Percentiles rank a stretch among this genome's conserved stretches.
phyloP scores from a whole-genome alignment of 2,113 vertebrate genomes.

The Alligator sinensis region DNA sequence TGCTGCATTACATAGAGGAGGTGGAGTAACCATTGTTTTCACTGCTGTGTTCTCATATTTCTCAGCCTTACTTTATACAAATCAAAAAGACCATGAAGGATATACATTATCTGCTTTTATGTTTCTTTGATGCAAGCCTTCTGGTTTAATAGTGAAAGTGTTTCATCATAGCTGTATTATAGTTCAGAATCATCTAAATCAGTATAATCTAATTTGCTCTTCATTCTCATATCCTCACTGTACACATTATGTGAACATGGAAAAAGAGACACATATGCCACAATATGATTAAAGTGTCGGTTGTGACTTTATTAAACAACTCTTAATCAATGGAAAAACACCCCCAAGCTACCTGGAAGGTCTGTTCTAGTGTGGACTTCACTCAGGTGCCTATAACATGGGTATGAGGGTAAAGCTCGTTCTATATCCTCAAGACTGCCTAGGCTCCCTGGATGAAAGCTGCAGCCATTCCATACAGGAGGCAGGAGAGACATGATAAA shows the following conservation, averaged over 20 bases:
- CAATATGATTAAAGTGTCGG: conserved; percentile 2
- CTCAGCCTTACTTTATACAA: not conserved
- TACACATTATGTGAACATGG: conserved; percentile 28
- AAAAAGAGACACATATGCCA: conserved; percentile 12
- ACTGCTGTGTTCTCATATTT: not conserved
- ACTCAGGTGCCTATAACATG: not conserved
- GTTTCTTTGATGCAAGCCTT: not conserved
- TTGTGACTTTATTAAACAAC: conserved; percentile 30
- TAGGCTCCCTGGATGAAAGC: not conserved
- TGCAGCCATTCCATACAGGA: not conserved
- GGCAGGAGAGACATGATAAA: not conserved
- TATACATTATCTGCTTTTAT: not conserved
- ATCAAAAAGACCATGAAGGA: not conserved
- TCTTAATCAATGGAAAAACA: not conserved
- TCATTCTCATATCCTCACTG: conserved; percentile 5
- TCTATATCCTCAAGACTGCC: not conserved
- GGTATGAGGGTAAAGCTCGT: not conserved
- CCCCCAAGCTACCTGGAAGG: not conserved
- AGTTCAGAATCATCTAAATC: not conserved
- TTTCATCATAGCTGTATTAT: not conserved
- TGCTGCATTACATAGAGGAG: not conserved
- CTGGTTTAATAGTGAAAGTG: conserved; percentile 20
- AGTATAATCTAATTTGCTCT: conserved; percentile 36
- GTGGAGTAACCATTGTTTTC: not conserved
- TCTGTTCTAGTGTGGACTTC: not conserved